Evolutionary conservation across 53 echinoderm and acorn worm species (phyloP).

Genomic region (Echinometra lucunter): DNA sequence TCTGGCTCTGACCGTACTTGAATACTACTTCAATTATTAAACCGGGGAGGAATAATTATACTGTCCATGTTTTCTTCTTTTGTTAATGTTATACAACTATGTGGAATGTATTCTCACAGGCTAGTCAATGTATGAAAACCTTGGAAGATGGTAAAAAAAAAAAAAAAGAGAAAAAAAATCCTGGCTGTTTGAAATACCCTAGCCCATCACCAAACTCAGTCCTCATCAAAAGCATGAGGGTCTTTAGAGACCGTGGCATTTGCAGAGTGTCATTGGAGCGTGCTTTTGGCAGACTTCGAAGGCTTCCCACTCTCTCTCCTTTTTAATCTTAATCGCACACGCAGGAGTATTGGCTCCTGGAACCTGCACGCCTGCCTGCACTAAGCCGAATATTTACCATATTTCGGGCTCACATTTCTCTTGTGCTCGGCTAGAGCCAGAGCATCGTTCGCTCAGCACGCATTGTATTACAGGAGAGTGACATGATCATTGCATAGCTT

Average conservation of each 20-base stretch:
- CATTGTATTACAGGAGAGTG: background rate
- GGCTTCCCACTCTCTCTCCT: slow-evolving; percentile 44
- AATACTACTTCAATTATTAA: background rate
- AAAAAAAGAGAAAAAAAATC: too few relatives aligned
- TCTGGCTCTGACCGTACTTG: background rate
- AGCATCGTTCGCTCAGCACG: background rate
- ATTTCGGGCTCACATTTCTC: background rate
- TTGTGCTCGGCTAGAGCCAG: background rate
- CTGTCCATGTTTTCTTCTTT: too few relatives aligned
- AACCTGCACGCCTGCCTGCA: slow-evolving; percentile 39
- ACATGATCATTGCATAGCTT: background rate
- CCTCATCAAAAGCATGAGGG: background rate
- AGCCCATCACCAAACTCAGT: background rate
- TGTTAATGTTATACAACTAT: too few relatives aligned
- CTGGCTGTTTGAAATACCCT: background rate
- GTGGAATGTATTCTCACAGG: too few relatives aligned
- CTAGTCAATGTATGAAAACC: too few relatives aligned
- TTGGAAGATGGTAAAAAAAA: too few relatives aligned
- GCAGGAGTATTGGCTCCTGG: slow-evolving; percentile 30
- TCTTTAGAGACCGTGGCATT: background rate
- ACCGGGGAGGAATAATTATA: too few relatives aligned
- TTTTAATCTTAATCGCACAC: slow-evolving; percentile 50
- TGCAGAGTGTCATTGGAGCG: slow-evolving; percentile 13
- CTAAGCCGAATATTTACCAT: slow-evolving; percentile 61
- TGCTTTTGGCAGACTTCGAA: slow-evolving; percentile 1